These are phyloP conservation scores for Amaurobius ferox DNA, from an alignment of 2,888 invertebrate genomes.

Conservation along the genomic window DNA sequence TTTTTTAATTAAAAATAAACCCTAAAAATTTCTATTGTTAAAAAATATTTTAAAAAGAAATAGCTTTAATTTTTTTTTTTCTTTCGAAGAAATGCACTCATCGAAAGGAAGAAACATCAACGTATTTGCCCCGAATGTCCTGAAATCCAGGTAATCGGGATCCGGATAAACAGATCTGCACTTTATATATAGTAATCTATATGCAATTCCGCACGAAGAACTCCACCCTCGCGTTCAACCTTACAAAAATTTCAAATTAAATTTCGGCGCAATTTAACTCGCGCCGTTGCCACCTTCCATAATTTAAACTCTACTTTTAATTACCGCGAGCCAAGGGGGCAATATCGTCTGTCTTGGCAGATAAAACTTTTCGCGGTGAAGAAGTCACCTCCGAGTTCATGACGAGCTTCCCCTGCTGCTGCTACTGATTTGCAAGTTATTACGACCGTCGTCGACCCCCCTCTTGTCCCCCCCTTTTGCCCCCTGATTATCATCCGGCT, in stretches of 20 bases:
- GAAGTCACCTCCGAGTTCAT: neutral
- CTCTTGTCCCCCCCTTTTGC: neutral
- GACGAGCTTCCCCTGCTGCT: neutral
- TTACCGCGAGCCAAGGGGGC: neutral
- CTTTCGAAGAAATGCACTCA: too few relatives aligned
- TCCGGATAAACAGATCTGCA: too few relatives aligned
- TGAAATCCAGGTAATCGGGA: too few relatives aligned
- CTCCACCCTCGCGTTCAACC: neutral
- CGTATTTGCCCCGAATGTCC: too few relatives aligned
- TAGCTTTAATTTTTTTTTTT: too few relatives aligned
- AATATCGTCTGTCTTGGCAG: neutral
- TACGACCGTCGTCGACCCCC: conserved; percentile 31
- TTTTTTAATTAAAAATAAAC: too few relatives aligned
- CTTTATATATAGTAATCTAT: too few relatives aligned
- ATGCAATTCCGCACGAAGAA: too few relatives aligned
- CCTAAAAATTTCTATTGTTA: too few relatives aligned
- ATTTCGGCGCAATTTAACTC: neutral
- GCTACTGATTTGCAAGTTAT: conserved; percentile 62
- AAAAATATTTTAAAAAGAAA: too few relatives aligned
- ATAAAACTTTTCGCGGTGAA: neutral
- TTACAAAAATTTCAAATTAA: neutral
- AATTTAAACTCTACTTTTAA: conserved; percentile 1
- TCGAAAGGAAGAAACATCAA: too few relatives aligned
- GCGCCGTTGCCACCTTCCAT: neutral
- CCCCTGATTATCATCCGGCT: conserved; percentile 9